phyloP scores from a whole-genome alignment of 2,797 vertebrate species.

The Mastacembelus armatus region DNA sequence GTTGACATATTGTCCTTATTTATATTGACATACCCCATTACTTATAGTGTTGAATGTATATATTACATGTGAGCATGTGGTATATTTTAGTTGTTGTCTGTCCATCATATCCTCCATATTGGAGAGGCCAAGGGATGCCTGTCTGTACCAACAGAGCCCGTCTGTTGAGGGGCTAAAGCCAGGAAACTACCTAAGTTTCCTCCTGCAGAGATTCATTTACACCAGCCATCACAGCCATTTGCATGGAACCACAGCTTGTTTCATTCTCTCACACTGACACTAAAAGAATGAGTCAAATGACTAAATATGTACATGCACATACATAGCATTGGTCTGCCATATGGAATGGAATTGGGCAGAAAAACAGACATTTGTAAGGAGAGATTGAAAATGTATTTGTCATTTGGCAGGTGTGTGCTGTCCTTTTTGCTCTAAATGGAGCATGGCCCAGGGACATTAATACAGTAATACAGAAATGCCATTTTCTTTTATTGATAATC shows the following conservation, averaged over 20 bases:
- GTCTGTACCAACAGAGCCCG: conserved; percentile 75
- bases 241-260: conserved; percentile 32
- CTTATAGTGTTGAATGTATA: conserved; percentile 36
- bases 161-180: conserved; percentile 75
- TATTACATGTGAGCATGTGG: conserved; percentile 46
- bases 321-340: not conserved
- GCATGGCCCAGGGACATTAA: too few species aligned
- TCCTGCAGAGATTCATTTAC: conserved; percentile 72
- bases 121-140: conserved; percentile 63
- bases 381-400: too few species aligned
- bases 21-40: not conserved
- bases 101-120: conserved; percentile 67
- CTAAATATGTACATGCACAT: not conserved
- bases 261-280: conserved; percentile 22
- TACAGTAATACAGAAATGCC: too few species aligned
- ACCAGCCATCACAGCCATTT: conserved; percentile 65
- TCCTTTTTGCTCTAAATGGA: too few species aligned
- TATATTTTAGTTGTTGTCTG: conserved; percentile 68
- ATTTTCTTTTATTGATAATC: too few species aligned
- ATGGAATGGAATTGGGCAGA: not conserved
- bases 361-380: too few species aligned
- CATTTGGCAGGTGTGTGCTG: too few species aligned
- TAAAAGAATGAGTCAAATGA: not conserved
- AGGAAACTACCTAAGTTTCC: conserved; percentile 77
- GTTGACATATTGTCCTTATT: conserved; percentile 14